These are phyloP conservation scores for Silurus aristotelis DNA, from an alignment of 2,797 vertebrate genomes.

Conservation along the genomic window DNA sequence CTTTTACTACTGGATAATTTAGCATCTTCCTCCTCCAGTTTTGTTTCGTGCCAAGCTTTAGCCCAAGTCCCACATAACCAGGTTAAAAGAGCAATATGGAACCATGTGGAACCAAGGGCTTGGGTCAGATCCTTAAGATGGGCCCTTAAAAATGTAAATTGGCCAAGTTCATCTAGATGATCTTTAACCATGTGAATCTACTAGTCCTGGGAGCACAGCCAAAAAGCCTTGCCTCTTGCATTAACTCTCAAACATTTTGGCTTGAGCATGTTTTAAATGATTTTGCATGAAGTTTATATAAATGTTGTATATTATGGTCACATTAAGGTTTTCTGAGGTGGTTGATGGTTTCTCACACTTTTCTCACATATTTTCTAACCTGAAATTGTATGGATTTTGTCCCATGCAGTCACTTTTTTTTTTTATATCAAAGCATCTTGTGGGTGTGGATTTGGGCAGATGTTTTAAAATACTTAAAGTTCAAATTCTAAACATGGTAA, in stretches of 20 bases:
- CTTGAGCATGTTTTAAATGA: background rate
- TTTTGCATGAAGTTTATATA: background rate
- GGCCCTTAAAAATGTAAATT: background rate
- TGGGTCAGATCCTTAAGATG: background rate
- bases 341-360: background rate
- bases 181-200: background rate
- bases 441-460: background rate
- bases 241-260: background rate
- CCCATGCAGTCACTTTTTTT: background rate
- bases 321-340: background rate
- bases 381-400: background rate
- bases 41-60: background rate
- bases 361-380: background rate
- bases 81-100: background rate
- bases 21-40: background rate
- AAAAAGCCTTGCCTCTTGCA: background rate
- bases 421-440: background rate
- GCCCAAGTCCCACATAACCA: background rate
- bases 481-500: background rate
- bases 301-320: no score
- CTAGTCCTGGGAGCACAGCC: no score
- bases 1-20: background rate
- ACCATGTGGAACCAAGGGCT: background rate
- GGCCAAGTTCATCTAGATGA: background rate
- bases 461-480: conserved; percentile 1